phyloP scores from a whole-genome alignment of 2,888 invertebrate species.

The Drosophila eohydei region DNA sequence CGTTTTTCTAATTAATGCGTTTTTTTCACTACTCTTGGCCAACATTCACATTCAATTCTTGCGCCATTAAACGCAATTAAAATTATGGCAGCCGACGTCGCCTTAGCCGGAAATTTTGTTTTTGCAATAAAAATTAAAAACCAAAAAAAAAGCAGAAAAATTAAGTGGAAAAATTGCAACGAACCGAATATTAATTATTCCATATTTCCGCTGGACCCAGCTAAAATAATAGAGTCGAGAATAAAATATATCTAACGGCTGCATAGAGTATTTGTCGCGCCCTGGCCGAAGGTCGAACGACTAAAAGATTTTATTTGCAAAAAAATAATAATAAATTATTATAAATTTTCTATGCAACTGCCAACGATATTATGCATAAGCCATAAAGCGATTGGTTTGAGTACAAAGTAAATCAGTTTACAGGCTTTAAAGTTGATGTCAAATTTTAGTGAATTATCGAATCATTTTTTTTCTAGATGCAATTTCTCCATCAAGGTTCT shows the following conservation, averaged over 20 bases:
- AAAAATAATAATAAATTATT: neutral
- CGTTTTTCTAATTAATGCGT: slow-evolving; percentile 79
- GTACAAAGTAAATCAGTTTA: no score
- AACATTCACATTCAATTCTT: slow-evolving; percentile 66
- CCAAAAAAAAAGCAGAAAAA: neutral
- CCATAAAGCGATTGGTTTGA: neutral
- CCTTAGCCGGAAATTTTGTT: slow-evolving; percentile 73
- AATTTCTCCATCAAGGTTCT: no score
- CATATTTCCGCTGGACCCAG: slow-evolving; percentile 62
- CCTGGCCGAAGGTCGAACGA: slow-evolving; percentile 18
- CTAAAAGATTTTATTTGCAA: neutral
- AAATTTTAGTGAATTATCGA: neutral
- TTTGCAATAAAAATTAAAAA: slow-evolving; percentile 40
- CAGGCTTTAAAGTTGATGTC: neutral
- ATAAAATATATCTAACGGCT: slow-evolving; percentile 21
- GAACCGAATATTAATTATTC: slow-evolving; percentile 63
- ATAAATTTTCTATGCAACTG: neutral
- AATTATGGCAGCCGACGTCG: slow-evolving; percentile 70
- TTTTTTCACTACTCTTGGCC: slow-evolving; percentile 33
- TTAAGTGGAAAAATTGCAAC: slow-evolving; percentile 28
- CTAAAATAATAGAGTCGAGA: slow-evolving; percentile 44
- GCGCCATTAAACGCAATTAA: slow-evolving; percentile 79
- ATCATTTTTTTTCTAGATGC: neutral
- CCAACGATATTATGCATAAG: neutral
- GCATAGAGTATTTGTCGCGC: slow-evolving; percentile 30